Conservation (phyloP, 53 echinoderm and acorn worm species). For the Echinometra lucunter region DNA sequence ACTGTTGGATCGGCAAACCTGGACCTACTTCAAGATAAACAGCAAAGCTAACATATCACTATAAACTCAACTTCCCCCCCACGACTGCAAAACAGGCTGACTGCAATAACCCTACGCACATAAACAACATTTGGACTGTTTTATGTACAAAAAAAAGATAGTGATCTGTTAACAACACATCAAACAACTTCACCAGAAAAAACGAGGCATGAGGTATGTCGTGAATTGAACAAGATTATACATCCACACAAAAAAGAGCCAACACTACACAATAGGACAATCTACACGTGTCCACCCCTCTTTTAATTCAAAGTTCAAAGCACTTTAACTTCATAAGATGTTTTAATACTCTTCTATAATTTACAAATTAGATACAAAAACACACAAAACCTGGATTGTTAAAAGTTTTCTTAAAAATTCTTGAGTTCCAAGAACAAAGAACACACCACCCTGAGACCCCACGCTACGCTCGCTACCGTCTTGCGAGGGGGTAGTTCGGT, state of each 20-base stretch:
- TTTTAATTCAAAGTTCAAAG: constrained; percentile 45
- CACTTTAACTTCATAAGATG: constrained; percentile 70
- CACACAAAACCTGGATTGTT: constrained; percentile 68
- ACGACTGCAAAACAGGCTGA: constrained; percentile 31
- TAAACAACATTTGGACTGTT: constrained; percentile 1
- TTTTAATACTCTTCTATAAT: constrained; percentile 69
- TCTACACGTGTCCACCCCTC: constrained; percentile 16
- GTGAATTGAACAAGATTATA: constrained; percentile 66
- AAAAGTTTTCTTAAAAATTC: constrained; percentile 64
- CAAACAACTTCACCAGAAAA: constrained; percentile 44
- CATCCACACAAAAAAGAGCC: constrained; percentile 65
- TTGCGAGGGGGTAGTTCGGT: constrained; percentile 63
- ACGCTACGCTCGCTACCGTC: constrained; percentile 66
- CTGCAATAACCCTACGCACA: constrained; percentile 24
- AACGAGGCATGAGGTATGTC: constrained; percentile 67
- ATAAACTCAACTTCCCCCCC: neutral
- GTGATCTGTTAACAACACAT: constrained; percentile 57
- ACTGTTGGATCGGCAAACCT: neutral
- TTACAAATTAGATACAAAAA: constrained; percentile 71
- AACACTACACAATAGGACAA: constrained; percentile 20
- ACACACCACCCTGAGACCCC: constrained; percentile 68
- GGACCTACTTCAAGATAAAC: constrained; percentile 34
- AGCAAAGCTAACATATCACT: constrained; percentile 35
- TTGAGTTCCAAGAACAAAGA: constrained; percentile 44
- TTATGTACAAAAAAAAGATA: constrained; percentile 59